Evolutionary conservation across 2,113 vertebrate genomes (phyloP).

Genomic region (Erythrolamprus reginae): DNA sequence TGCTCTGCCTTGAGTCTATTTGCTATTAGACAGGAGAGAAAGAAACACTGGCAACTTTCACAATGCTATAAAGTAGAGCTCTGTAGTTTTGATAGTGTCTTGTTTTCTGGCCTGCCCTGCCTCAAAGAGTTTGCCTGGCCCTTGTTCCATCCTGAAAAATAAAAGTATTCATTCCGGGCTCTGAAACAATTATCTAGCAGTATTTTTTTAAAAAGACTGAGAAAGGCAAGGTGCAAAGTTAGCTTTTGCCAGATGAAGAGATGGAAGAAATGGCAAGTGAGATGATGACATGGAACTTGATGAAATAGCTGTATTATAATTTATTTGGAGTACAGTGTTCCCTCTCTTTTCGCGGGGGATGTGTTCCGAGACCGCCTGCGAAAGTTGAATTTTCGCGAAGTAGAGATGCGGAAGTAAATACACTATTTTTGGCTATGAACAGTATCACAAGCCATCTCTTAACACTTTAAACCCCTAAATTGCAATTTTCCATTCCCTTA

Average conservation of each 20-base stretch:
- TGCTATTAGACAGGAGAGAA: neutral
- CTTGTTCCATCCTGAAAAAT: neutral
- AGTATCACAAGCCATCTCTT: too few species aligned
- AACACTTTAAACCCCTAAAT: too few species aligned
- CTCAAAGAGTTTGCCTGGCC: neutral
- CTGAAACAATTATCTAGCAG: neutral
- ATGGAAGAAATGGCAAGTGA: neutral
- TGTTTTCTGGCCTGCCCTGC: neutral
- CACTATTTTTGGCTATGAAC: too few species aligned
- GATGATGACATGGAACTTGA: neutral
- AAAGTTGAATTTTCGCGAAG: too few species aligned
- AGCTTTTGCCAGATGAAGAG: neutral
- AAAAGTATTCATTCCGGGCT: neutral
- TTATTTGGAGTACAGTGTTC: too few species aligned
- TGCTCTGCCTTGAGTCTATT: neutral
- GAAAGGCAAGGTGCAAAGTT: neutral
- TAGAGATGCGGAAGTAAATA: too few species aligned
- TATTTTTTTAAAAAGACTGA: neutral
- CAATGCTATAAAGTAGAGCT: neutral
- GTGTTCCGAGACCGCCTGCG: too few species aligned
- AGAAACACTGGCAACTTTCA: neutral
- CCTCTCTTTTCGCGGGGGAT: too few species aligned
- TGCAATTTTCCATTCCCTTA: too few species aligned
- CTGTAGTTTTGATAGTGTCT: neutral
- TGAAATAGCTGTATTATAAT: neutral